Evolutionary conservation across 2,888 invertebrate genomes (phyloP), one percentile per base, ranked within the genome.

Genomic region (Hyles lineata): DNA sequence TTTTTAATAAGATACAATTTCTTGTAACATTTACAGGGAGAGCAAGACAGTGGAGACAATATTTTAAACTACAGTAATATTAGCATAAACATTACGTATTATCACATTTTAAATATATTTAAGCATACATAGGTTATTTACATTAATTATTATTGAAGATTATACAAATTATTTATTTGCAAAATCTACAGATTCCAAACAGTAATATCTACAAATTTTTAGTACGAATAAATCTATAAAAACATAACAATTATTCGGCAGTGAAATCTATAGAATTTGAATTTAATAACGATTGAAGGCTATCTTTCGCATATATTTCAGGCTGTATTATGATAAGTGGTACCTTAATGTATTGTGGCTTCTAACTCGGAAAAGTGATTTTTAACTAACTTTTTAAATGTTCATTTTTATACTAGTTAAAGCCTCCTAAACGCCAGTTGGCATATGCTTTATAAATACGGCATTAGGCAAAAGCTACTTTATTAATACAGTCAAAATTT

Each of bases 11-110:
- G 83, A 81, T 78, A 61, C 43, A 43, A 15, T n/a, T n/a, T 35
- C 8, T 43, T 67, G 76, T 19, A 86, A 84, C 84, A 89, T 84
- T 80, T 75, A 82, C 85, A 87, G 87, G 82, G 82, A 88, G 87
- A 86, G 92, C 92, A 89, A 88, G 90, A 88, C 89, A 87, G 90
- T 86, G 85, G 85, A 79, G 83, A 86, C 83, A 83, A 71, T 76
- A 59, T 72, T 29, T 63, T 73, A 55, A 7, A 7, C 55, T 55
- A 55, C 17, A n/a, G 72, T 71, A 73, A 71, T 55, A 43, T 15
- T 43, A 43, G 43, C 11, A 43, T 43, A 43, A 43, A 43, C 43
- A 43, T 43, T 43, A 43, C 11, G 19, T 19, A 19, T 55, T n/a
- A 55, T 55, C 55, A 55, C 55, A n/a, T 55, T 55, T 55, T 55